Conservation (phyloP, 2,797 vertebrate genomes). For the Anguilla anguilla region DNA sequence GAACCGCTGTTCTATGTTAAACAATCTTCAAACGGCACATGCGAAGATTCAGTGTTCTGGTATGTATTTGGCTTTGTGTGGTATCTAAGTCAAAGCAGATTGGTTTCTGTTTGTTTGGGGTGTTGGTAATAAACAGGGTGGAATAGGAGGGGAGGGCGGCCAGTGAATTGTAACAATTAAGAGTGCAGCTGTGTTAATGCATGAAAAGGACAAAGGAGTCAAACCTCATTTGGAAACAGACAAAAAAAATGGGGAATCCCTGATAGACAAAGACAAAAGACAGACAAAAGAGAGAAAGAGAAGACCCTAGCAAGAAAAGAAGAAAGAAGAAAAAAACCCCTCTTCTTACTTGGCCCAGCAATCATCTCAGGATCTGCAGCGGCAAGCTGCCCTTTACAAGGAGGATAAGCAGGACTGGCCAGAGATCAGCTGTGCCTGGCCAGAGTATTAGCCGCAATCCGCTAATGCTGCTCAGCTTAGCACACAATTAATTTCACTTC, state of each 20-base stretch:
- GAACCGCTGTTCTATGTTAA: neutral
- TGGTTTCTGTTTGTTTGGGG: neutral
- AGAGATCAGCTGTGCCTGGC: slow-evolving; percentile 46
- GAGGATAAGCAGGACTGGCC: slow-evolving; percentile 64
- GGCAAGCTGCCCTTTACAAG: slow-evolving; percentile 67
- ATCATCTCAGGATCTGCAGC: slow-evolving; percentile 77
- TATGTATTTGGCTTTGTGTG: slow-evolving; percentile 56
- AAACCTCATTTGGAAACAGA: slow-evolving; percentile 66
- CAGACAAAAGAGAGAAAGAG: slow-evolving; percentile 58
- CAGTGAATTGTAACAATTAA: slow-evolving; percentile 71
- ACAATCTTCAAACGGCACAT: neutral
- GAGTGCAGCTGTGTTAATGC: slow-evolving; percentile 94
- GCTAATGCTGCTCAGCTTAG: slow-evolving; percentile 62
- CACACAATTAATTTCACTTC: slow-evolving; percentile 74
- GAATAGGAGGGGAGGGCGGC: slow-evolving; percentile 69
- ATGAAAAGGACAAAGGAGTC: slow-evolving; percentile 78
- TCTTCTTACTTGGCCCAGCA: slow-evolving; percentile 53
- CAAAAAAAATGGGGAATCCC: slow-evolving; percentile 75
- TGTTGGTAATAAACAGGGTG: slow-evolving; percentile 74
- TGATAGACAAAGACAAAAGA: slow-evolving; percentile 74
- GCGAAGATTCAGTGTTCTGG: neutral
- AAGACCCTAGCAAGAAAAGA: slow-evolving; percentile 11
- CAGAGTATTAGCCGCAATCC: slow-evolving; percentile 70
- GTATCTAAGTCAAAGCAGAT: slow-evolving; percentile 22
- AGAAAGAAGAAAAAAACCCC: slow-evolving; percentile 8